A percentile compares a stretch with the other conserved stretches of the same genome.
Evolutionary conservation across 2,797 vertebrate genomes (phyloP).

Genomic region (Agapornis canus): DNA sequence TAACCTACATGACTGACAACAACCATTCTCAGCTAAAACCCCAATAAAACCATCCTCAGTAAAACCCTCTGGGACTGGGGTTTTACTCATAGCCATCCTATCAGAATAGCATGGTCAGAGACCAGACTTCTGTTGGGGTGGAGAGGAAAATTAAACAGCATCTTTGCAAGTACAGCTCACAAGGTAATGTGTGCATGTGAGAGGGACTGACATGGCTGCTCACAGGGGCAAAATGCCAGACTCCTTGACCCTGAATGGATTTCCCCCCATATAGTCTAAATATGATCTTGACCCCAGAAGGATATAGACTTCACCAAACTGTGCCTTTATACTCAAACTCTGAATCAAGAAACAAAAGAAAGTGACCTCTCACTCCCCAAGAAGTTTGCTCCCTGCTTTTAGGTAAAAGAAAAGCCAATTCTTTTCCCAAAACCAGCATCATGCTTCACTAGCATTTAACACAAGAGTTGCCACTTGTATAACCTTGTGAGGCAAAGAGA

Average conservation of each 20-base stretch:
- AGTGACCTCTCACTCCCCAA: background rate
- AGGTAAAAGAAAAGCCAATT: background rate
- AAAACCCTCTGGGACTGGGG: background rate
- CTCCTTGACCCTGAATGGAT: background rate
- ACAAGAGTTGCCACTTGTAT: rapidly evolving
- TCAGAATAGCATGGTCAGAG: background rate
- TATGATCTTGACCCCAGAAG: background rate
- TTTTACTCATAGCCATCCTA: background rate
- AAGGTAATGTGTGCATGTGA: rapidly evolving
- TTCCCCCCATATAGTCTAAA: background rate
- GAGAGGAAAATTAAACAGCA: background rate
- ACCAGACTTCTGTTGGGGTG: background rate
- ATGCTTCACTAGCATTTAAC: background rate
- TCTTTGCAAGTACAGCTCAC: background rate
- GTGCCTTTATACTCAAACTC: background rate
- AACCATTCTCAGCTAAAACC: background rate
- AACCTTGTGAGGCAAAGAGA: background rate
- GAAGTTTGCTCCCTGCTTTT: background rate
- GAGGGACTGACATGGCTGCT: rapidly evolving
- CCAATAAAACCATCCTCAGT: background rate
- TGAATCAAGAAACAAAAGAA: background rate
- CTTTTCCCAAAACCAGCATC: background rate
- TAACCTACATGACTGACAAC: background rate
- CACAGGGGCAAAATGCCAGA: rapidly evolving
- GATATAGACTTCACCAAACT: background rate